These are phyloP conservation scores for Lepidurus couesii DNA, from an alignment of 1,140 invertebrate genomes.

Conservation along the genomic window DNA sequence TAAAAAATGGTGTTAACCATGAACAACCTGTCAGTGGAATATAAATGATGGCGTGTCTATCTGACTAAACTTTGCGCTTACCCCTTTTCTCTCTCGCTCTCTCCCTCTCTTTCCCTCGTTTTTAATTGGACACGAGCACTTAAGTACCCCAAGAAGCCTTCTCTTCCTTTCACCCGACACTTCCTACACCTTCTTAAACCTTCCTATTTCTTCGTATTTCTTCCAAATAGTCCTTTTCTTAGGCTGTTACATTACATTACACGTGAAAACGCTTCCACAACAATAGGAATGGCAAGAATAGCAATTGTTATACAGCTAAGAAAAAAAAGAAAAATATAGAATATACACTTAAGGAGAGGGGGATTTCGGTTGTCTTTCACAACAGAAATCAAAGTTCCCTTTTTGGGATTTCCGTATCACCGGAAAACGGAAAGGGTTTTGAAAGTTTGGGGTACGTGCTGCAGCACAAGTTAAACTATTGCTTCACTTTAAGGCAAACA, in stretches of 20 bases:
- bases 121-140: slow-evolving; percentile 22
- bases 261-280: too few relatives aligned
- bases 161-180: neutral
- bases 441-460: neutral
- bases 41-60: slow-evolving; percentile 22
- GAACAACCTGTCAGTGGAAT: slow-evolving; percentile 21
- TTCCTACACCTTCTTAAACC: neutral
- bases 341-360: too few relatives aligned
- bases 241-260: too few relatives aligned
- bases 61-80: slow-evolving; percentile 1
- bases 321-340: too few relatives aligned
- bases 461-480: neutral
- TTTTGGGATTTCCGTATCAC: too few relatives aligned
- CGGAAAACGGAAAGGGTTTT: neutral
- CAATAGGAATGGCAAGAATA: too few relatives aligned
- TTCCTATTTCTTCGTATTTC: neutral
- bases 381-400: too few relatives aligned
- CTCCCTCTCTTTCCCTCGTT: neutral
- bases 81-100: neutral
- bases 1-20: slow-evolving; percentile 20
- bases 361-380: too few relatives aligned
- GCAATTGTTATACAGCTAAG: too few relatives aligned
- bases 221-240: neutral
- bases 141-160: neutral
- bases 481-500: neutral